Evolutionary conservation across 1,140 invertebrate species (phyloP).

Genomic region (Calycopis cecrops): DNA sequence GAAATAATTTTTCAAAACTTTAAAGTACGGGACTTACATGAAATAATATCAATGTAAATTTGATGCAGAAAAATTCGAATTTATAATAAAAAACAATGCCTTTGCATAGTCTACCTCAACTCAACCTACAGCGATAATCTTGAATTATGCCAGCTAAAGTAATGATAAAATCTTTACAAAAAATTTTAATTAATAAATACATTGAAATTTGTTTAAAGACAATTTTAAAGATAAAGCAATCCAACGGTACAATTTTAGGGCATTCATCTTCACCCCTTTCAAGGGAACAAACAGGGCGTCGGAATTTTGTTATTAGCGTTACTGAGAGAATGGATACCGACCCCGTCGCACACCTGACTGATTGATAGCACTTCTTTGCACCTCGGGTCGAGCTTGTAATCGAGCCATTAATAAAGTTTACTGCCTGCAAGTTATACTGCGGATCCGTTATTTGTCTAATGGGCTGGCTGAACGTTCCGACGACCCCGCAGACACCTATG

Average conservation of each 20-base stretch:
- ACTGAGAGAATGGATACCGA: constrained; percentile 56
- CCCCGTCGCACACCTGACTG: constrained; percentile 69
- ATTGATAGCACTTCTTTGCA: constrained; percentile 74
- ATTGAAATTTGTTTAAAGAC: constrained; percentile 1
- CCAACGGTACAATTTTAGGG: constrained; percentile 44
- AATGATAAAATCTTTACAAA: no score
- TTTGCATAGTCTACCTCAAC: no score
- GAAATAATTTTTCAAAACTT: no score
- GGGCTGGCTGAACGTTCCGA: constrained; percentile 30
- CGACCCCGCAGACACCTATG: constrained; percentile 3
- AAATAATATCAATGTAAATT: no score
- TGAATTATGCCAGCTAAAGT: no score
- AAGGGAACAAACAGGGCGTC: constrained; percentile 62
- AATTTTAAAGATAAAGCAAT: constrained; percentile 34
- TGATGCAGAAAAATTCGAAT: no score
- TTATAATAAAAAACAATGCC: no score
- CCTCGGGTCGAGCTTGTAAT: constrained; percentile 69
- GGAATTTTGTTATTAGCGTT: constrained; percentile 74
- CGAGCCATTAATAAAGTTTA: constrained; percentile 66
- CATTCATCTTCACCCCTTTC: constrained; percentile 70
- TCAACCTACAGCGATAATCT: no score
- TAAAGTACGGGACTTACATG: no score
- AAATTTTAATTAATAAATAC: neutral
- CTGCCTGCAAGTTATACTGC: constrained; percentile 51
- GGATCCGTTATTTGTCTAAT: constrained; percentile 60